phyloP scores from a whole-genome alignment of 2,888 invertebrate genomes.

The Stratiomys singularior region DNA sequence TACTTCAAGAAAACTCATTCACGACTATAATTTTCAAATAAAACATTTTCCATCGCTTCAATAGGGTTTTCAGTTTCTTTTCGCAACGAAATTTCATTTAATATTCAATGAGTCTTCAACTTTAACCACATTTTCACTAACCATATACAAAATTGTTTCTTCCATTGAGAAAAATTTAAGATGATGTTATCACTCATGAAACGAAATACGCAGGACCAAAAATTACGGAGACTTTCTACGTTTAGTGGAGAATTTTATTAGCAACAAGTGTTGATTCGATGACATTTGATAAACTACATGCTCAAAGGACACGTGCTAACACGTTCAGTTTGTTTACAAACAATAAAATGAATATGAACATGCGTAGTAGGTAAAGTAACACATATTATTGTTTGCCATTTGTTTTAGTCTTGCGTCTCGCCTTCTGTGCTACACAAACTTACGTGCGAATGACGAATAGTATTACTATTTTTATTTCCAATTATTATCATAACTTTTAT shows the following conservation, averaged over 20 bases:
- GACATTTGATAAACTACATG: neutral
- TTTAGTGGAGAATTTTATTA: constrained; percentile 6
- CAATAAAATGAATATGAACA: neutral
- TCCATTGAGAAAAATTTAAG: constrained; percentile 34
- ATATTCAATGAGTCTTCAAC: neutral
- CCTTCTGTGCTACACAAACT: no score
- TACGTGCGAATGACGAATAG: no score
- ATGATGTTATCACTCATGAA: constrained; percentile 35
- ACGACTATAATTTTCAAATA: neutral
- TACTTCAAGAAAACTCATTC: neutral
- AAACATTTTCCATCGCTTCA: neutral
- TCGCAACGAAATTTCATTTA: neutral
- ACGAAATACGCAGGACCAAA: constrained; percentile 36
- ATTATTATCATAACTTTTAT: no score
- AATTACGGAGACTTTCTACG: constrained; percentile 25
- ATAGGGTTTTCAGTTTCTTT: neutral
- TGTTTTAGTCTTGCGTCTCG: no score
- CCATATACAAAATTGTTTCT: constrained; percentile 4
- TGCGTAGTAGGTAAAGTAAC: neutral
- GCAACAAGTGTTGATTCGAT: constrained; percentile 15
- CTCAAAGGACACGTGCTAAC: neutral
- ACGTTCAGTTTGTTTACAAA: constrained; percentile 13
- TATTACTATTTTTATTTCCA: no score
- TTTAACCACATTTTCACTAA: constrained; percentile 17
- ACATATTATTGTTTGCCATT: no score